Evolutionary conservation across 2,888 invertebrate species (phyloP), one percentile per base, ranked within the genome.

Genomic region (Pteria penguin): DNA sequence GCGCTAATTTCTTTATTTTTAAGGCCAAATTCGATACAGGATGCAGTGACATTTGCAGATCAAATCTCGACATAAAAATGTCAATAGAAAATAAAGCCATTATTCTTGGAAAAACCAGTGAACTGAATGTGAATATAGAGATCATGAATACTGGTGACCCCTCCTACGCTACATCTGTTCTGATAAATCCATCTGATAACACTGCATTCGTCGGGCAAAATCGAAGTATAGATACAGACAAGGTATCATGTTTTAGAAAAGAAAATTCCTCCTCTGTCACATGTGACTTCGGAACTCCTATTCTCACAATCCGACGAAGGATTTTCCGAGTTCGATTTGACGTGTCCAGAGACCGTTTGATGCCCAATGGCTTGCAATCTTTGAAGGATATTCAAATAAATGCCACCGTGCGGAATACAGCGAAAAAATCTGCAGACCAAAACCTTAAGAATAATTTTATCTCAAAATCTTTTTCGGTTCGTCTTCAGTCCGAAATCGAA

Each of bases 21-120:
- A 31, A 75, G 75, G 70, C 52, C 1, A 11, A 32, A 22, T 75
- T 75, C 52, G 26, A n/a, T 57, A 63, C 62, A 14, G 75, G 65
- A 18, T 75, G 75, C 24, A 31, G n/a, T 5, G 31, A 26, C 14
- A 68, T 45, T 1, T 75, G 75, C 60, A 8, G 22, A 33, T 62
- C 75, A 52, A 45, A 75, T 62, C 45, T 75, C 8, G 65, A 18
- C 4, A 22, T 75, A 1, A 18, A 22, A 3, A 26, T 55, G 36
- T 14, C 22, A 5, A n/a, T 31, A 2, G 24, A 54, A n/a, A 36
- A 32, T 1, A 11, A 63, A 1, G 57, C 36, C 11, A 60, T 75
- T 18, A 45, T 57, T 11, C 29, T 70, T 33, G 75, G 70, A 8
- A 14, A 5, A 58, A 70, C 65, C 4, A 14, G 14, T 11, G 65